Conservation (phyloP, 1,140 invertebrate species). For the Brachionus asplanchnoidis region DNA sequence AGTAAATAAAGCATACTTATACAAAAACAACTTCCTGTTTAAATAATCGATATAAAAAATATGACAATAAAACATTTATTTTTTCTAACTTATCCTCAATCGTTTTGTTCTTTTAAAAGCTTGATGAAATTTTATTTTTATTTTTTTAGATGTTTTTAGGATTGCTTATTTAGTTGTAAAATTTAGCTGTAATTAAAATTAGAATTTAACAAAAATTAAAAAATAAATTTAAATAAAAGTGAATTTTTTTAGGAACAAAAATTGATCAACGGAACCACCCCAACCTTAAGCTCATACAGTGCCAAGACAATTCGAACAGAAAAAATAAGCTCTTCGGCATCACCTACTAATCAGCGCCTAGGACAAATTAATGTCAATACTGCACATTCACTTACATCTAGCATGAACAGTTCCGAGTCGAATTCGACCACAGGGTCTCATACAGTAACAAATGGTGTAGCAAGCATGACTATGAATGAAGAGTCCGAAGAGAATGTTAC, state of each 20-base stretch:
- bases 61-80: background rate
- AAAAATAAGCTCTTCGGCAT: background rate
- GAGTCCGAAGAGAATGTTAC: slow-evolving; percentile 48
- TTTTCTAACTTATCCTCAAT: background rate
- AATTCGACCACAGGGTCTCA: background rate
- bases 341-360: background rate
- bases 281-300: background rate
- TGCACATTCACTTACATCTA: background rate
- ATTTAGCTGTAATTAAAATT: background rate
- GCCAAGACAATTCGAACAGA: background rate
- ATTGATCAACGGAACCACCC: background rate
- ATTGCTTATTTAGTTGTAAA: background rate
- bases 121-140: background rate
- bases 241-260: slow-evolving; percentile 11
- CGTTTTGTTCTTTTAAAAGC: background rate
- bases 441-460: background rate
- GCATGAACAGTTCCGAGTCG: background rate
- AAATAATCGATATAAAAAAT: background rate
- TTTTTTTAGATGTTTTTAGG: background rate
- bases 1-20: background rate
- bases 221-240: background rate
- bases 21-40: background rate
- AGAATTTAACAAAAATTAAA: background rate
- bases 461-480: background rate
- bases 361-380: slow-evolving; percentile 39